phyloP scores from a whole-genome alignment of 1,140 invertebrate species.

The Cydia pomonella region DNA sequence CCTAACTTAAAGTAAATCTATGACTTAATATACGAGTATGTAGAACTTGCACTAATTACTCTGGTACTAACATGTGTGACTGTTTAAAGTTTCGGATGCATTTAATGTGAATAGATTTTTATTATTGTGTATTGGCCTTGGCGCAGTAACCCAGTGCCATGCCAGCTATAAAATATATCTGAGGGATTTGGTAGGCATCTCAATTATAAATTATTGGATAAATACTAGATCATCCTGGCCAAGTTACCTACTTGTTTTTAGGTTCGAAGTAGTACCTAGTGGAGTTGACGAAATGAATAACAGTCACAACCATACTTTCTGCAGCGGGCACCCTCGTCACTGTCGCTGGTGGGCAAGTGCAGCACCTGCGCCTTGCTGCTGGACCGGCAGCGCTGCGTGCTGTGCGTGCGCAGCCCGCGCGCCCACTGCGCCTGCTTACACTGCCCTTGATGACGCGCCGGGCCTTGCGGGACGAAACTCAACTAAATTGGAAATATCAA shows the following conservation, averaged over 20 bases:
- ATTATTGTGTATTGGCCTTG: constrained; percentile 1
- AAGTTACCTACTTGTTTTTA: too few relatives aligned
- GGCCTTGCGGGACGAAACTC: neutral
- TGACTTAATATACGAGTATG: neutral
- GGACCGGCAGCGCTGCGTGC: constrained; percentile 28
- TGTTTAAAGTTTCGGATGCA: constrained; percentile 7
- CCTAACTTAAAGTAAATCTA: neutral
- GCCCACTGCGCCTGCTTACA: constrained; percentile 44
- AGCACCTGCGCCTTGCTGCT: constrained; percentile 32
- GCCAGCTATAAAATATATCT: neutral
- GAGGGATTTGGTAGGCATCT: too few relatives aligned
- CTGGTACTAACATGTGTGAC: neutral
- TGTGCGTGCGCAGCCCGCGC: constrained; percentile 35
- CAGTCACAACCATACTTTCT: neutral
- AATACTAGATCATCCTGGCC: too few relatives aligned
- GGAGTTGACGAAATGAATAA: neutral
- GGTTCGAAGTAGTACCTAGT: too few relatives aligned
- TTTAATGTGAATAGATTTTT: constrained; percentile 3
- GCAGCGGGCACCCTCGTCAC: constrained; percentile 26
- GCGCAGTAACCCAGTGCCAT: neutral
- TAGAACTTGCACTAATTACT: neutral
- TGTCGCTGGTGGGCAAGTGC: constrained; percentile 3
- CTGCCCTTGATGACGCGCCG: neutral
- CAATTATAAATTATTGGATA: too few relatives aligned
- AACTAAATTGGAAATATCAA: neutral